phyloP scores from a whole-genome alignment of 2,888 invertebrate species.

The Camponotus fellah region DNA sequence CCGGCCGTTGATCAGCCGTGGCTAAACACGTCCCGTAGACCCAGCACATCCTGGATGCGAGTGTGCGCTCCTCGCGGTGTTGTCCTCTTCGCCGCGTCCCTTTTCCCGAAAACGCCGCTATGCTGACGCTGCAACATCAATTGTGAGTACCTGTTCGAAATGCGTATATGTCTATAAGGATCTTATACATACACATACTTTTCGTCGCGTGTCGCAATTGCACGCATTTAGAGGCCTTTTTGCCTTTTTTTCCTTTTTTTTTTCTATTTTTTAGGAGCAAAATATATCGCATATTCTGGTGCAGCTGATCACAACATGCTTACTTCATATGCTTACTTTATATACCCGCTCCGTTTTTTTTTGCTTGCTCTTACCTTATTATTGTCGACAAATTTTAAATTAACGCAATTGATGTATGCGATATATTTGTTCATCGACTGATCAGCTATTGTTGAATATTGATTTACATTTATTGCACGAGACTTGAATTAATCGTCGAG shows the following conservation, averaged over 20 bases:
- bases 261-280: background rate
- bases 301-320: background rate
- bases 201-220: constrained; percentile 1
- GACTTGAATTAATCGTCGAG: constrained; percentile 20
- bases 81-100: constrained; percentile 63
- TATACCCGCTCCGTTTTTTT: background rate
- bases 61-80: constrained; percentile 56
- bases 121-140: constrained; percentile 74
- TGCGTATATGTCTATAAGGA: background rate
- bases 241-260: background rate
- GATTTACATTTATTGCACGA: constrained; percentile 10
- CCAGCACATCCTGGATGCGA: constrained; percentile 55
- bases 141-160: constrained; percentile 68
- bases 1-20: background rate
- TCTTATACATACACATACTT: background rate
- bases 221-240: background rate
- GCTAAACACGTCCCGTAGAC: background rate
- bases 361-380: background rate
- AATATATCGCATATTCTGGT: background rate
- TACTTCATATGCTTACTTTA: background rate
- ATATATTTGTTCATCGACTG: constrained; percentile 9
- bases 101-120: constrained; percentile 60
- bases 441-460: constrained; percentile 47
- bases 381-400: background rate
- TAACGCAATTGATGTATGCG: background rate